Evolutionary conservation across 2,888 invertebrate genomes (phyloP), one percentile per base, ranked within the genome.

Genomic region (Parthenolecanium corni): DNA sequence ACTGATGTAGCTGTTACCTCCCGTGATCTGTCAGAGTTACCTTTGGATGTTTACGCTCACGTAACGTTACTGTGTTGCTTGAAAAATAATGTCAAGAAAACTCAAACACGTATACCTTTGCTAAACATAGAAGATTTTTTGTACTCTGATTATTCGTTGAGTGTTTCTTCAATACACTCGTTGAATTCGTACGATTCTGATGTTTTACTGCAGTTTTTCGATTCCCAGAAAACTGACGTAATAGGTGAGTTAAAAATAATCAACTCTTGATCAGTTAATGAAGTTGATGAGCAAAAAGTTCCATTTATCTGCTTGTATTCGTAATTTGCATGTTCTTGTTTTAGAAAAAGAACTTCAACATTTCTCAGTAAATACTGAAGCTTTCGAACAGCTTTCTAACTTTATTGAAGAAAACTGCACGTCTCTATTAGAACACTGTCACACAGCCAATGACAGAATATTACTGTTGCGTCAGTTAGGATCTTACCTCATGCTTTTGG

Each of bases 21-120:
- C 11, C 31, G 9, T 31, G 9, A 6, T 31, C 9, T 31, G 31
- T 31, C 16, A 4, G 51, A 61, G 36, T 23, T 61, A 24, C 40
- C 49, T 11, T 20, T 23, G 6, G 49, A 49, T 11, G 6, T 51
- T 2, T 61, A 51, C 9, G 61, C 51, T 11, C 61, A 49, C 36
- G 51, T 21, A 14, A 31, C 49, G 11, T 18, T 61, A 14, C 49
- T 61, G 2, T 16, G 31, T 6, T 61, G 61, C 16, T 51, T 61
- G 49, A 49, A 51, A 38, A 61, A 61, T 61, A 61, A 61, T 16
- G 51, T 61, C 11, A 49, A 61, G 20, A 40, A 24, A 4, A n/a
- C n/a, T 11, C 16, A 23, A 20, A 12, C 16, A 2, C 23, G 9
- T 3, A 24, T 40, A 12, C 21, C 20, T 2, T n/a, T 23, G 16